Conservation (phyloP, 2,888 invertebrate genomes). For the Callyntrura guangdongensis region DNA sequence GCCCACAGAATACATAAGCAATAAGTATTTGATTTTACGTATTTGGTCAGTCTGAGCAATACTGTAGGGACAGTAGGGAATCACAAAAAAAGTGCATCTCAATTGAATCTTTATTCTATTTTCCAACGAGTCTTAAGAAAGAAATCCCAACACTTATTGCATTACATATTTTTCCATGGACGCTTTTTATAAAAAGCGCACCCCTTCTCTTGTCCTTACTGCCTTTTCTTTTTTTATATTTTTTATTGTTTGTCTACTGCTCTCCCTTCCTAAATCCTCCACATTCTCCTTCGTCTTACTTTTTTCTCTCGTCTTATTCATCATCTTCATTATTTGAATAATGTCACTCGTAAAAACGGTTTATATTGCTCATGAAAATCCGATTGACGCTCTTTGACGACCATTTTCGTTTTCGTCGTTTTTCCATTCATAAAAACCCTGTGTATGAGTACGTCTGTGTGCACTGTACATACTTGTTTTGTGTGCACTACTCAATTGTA, state of each 20-base stretch:
- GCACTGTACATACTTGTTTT: slow-evolving; percentile 22
- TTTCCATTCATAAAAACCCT: neutral
- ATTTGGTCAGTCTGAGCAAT: slow-evolving; percentile 20
- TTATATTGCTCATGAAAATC: slow-evolving; percentile 83
- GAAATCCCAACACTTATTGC: slow-evolving; percentile 36
- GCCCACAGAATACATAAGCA: slow-evolving; percentile 35
- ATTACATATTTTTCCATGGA: neutral
- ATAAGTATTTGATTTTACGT: neutral
- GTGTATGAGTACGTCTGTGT: neutral
- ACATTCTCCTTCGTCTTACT: slow-evolving; percentile 55
- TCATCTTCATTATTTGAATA: slow-evolving; percentile 75
- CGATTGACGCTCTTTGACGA: slow-evolving; percentile 80
- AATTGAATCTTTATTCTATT: slow-evolving; percentile 34
- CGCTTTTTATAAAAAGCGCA: slow-evolving; percentile 40
- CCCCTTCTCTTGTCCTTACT: slow-evolving; percentile 44
- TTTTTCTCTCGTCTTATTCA: slow-evolving; percentile 24
- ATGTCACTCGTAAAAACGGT: slow-evolving; percentile 81
- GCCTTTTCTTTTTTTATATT: slow-evolving; percentile 19
- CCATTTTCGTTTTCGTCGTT: slow-evolving; percentile 15
- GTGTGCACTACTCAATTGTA: slow-evolving; percentile 53
- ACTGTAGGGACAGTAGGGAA: neutral
- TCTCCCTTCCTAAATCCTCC: slow-evolving; percentile 51
- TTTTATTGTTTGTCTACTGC: slow-evolving; percentile 48
- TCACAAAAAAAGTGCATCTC: neutral
- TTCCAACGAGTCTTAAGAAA: slow-evolving; percentile 4